A percentile compares a stretch with the other conserved stretches of the same genome.
Evolutionary conservation across 2,888 invertebrate species (phyloP).

Genomic region (Deilephila porcellus): DNA sequence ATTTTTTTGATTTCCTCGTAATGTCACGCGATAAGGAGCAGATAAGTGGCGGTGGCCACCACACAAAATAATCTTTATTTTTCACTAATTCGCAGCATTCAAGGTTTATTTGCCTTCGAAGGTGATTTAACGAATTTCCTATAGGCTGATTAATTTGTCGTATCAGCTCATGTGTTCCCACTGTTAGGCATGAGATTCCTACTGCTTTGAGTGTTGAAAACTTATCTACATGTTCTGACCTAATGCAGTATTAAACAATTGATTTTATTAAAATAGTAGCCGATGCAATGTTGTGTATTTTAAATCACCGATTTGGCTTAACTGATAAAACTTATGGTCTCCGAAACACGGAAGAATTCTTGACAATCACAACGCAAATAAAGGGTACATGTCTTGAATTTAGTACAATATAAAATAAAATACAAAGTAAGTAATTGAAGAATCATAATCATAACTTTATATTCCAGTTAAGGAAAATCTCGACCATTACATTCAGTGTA

Average conservation of each 20-base stretch:
- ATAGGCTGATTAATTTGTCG: neutral
- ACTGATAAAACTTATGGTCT: no score
- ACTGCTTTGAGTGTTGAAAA: no score
- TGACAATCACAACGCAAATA: no score
- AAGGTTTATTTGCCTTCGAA: conserved; percentile 44
- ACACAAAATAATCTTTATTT: conserved; percentile 51
- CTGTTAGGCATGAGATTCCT: neutral
- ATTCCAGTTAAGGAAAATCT: no score
- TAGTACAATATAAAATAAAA: neutral
- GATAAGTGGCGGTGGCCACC: conserved; percentile 56
- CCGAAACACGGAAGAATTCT: no score
- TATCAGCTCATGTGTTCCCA: neutral
- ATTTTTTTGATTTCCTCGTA: conserved; percentile 71
- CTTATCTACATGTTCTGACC: no score
- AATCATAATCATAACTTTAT: neutral
- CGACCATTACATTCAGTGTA: neutral
- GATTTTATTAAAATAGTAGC: no score
- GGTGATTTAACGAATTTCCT: conserved; percentile 32
- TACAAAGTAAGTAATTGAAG: neutral
- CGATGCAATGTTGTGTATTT: no score
- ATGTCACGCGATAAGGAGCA: conserved; percentile 64
- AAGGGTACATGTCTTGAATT: no score
- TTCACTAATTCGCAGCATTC: conserved; percentile 49
- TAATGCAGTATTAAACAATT: no score
- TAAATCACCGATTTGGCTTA: no score